Conservation (phyloP, 2,797 vertebrate species). For the Pseudochirops corinnae region DNA sequence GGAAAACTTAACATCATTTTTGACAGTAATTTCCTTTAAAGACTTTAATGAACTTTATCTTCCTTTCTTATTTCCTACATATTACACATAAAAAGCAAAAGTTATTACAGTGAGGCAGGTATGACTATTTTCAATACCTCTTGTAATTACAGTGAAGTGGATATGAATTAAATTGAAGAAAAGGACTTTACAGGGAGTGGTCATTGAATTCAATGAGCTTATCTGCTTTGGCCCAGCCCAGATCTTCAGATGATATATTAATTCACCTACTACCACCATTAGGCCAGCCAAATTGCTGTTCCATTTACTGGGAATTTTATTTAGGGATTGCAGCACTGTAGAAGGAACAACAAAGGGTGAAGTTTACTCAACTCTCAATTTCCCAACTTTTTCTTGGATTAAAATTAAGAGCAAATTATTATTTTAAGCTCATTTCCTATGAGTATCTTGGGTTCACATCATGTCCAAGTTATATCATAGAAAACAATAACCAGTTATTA, state of each 20-base stretch:
- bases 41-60: slow-evolving; percentile 26
- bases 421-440: slow-evolving; percentile 34
- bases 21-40: slow-evolving; percentile 28
- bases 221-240: not conserved
- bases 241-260: not conserved
- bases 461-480: not conserved
- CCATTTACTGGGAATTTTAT: slow-evolving; percentile 21
- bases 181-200: not conserved
- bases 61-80: not conserved
- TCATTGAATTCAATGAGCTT: slow-evolving; percentile 10
- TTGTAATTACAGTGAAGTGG: not conserved
- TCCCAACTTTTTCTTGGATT: slow-evolving; percentile 42
- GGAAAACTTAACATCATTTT: not conserved
- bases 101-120: not conserved
- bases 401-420: slow-evolving; percentile 34
- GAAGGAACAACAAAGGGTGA: slow-evolving; percentile 42
- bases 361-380: slow-evolving; percentile 26
- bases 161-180: not conserved
- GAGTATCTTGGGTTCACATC: slow-evolving; percentile 13
- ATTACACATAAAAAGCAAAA: slow-evolving; percentile 44
- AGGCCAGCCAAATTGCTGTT: slow-evolving; percentile 36
- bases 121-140: not conserved
- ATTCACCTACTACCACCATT: slow-evolving; percentile 5
- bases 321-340: slow-evolving; percentile 52
- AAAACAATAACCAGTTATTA: slow-evolving; percentile 7